Conservation (phyloP, 2,888 invertebrate genomes). For the Ceratothoa steindachneri region DNA sequence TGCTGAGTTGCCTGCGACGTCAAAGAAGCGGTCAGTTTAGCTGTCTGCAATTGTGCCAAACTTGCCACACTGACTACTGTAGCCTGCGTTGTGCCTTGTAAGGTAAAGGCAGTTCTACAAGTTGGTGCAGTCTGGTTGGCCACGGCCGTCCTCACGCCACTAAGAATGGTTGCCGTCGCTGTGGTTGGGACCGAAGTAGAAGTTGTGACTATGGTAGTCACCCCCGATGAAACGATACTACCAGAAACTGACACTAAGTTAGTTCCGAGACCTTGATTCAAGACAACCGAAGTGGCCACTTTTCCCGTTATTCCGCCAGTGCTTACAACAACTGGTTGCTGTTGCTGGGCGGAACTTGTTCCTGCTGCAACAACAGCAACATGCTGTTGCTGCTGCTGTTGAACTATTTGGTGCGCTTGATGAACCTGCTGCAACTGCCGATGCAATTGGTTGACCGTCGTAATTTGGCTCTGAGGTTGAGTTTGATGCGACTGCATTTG, state of each 20-base stretch:
- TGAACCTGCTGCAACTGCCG: conserved; percentile 56
- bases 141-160: background rate
- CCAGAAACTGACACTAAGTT: conserved; percentile 4
- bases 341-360: conserved; percentile 22
- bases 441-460: conserved; percentile 56
- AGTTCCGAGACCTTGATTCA: conserved; percentile 22
- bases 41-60: conserved; percentile 30
- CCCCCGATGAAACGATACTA: conserved; percentile 13
- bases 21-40: conserved; percentile 31
- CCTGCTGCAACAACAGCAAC: conserved; percentile 21
- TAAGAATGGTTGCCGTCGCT: conserved; percentile 17
- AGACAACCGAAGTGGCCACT: conserved; percentile 32
- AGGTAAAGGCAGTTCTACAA: conserved; percentile 27
- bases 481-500: conserved; percentile 49
- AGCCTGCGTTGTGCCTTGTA: conserved; percentile 31
- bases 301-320: conserved; percentile 27
- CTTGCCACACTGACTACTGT: conserved; percentile 43
- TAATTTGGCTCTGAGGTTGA: conserved; percentile 48
- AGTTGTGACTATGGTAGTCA: conserved; percentile 45
- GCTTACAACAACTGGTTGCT: conserved; percentile 22
- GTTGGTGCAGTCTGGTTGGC: conserved; percentile 17
- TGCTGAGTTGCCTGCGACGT: conserved; percentile 37
- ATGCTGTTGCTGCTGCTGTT: conserved; percentile 41
- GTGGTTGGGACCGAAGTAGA: conserved; percentile 46
- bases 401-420: conserved; percentile 31